Conservation (phyloP, 2,888 invertebrate species). For the Automeris io region DNA sequence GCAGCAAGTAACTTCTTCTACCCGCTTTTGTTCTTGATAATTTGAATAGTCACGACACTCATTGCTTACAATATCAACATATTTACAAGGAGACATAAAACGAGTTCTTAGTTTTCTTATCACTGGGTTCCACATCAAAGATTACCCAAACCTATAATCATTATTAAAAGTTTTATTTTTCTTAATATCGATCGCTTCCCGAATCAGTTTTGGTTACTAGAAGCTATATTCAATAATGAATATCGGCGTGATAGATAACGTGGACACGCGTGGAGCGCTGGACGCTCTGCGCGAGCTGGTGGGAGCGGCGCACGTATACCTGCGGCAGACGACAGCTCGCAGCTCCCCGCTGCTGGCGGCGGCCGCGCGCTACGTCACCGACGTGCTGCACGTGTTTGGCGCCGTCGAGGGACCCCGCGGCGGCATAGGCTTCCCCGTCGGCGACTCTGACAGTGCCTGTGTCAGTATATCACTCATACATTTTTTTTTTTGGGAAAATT, state of each 20-base stretch:
- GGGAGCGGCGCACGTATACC: conserved; percentile 90
- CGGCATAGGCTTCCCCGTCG: conserved; percentile 85
- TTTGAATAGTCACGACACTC: too few species aligned
- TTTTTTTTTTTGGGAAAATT: conserved; percentile 11
- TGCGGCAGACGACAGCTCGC: conserved; percentile 76
- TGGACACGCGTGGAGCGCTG: conserved; percentile 93
- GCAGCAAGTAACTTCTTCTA: too few species aligned
- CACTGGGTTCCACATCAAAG: too few species aligned
- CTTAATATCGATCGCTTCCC: too few species aligned
- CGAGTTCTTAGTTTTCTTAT: too few species aligned
- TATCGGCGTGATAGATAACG: conserved; percentile 81
- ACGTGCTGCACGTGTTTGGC: conserved; percentile 86
- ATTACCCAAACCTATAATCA: neutral
- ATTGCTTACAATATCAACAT: too few species aligned
- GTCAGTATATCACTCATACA: conserved; percentile 66
- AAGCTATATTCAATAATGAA: conserved; percentile 6
- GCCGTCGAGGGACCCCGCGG: conserved; percentile 80
- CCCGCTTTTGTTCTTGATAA: too few species aligned
- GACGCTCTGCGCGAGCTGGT: conserved; percentile 91
- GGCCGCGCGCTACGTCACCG: conserved; percentile 90
- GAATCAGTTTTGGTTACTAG: too few species aligned
- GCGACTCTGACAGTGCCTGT: conserved; percentile 50
- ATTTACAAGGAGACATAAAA: too few species aligned
- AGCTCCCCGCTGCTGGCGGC: conserved; percentile 84
- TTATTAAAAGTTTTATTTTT: too few species aligned